phyloP scores from a whole-genome alignment of 1,140 invertebrate species.

The Drosophila oshimai region DNA sequence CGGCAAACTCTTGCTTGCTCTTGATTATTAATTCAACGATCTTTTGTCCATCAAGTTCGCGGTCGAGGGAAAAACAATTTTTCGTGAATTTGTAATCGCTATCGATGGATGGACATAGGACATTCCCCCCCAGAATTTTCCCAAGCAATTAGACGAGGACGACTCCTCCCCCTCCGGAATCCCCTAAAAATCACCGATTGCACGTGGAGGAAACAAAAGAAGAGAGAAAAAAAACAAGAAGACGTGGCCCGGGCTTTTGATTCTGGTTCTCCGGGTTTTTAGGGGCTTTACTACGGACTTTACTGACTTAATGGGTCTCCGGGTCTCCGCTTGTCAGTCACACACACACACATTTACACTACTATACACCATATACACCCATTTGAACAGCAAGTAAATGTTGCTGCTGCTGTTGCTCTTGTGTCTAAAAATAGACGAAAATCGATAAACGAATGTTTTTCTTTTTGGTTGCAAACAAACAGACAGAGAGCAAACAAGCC shows the following conservation, averaged over 20 bases:
- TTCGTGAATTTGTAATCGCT: not conserved
- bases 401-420: constrained; percentile 31
- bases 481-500: constrained; percentile 16
- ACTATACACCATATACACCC: too few relatives aligned
- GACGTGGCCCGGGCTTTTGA: constrained; percentile 16
- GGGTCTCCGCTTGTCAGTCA: too few relatives aligned
- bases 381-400: constrained; percentile 73
- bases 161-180: too few relatives aligned
- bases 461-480: constrained; percentile 63
- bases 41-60: not conserved
- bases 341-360: constrained; percentile 35
- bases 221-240: not conserved
- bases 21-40: not conserved
- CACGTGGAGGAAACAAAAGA: constrained; percentile 20
- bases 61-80: not conserved
- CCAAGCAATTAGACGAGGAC: too few relatives aligned
- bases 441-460: constrained; percentile 81
- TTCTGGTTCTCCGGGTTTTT: constrained; percentile 13
- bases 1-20: too few relatives aligned
- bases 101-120: too few relatives aligned
- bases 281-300: too few relatives aligned
- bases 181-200: not conserved
- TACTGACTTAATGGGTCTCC: too few relatives aligned
- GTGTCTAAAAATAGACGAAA: constrained; percentile 81
- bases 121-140: too few relatives aligned